A percentile compares a stretch with the other conserved stretches of the same genome.
Evolutionary conservation across 2,113 vertebrate species (phyloP).

Genomic region (Diadophis punctatus): DNA sequence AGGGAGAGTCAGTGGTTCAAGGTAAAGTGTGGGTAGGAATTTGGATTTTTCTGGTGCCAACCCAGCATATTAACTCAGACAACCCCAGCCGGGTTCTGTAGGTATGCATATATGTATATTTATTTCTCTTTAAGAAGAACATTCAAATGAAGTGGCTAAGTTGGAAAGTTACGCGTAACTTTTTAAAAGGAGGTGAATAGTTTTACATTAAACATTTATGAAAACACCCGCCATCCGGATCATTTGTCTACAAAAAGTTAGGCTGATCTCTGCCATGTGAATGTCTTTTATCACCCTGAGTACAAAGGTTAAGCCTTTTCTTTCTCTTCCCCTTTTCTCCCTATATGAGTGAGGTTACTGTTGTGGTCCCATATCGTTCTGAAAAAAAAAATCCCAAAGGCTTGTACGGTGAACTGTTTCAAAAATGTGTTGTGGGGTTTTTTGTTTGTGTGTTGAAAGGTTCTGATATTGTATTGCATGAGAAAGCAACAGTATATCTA

Average conservation of each 20-base stretch:
- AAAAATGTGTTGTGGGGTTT: constrained; percentile 40
- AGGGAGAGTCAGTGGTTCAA: not conserved
- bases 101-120: not conserved
- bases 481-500: constrained; percentile 54
- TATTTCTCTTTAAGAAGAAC: constrained; percentile 3
- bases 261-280: constrained; percentile 67
- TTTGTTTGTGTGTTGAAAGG: constrained; percentile 40
- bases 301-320: constrained; percentile 71
- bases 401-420: constrained; percentile 49
- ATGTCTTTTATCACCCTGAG: constrained; percentile 65
- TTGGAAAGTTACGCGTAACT: constrained; percentile 39
- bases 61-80: not conserved
- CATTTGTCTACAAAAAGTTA: constrained; percentile 55
- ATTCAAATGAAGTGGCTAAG: constrained; percentile 34
- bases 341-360: constrained; percentile 51
- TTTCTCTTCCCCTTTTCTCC: constrained; percentile 59
- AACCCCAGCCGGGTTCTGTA: not conserved
- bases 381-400: constrained; percentile 55
- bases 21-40: not conserved
- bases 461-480: constrained; percentile 37
- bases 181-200: constrained; percentile 38
- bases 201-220: constrained; percentile 41
- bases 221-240: constrained; percentile 54
- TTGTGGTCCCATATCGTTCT: constrained; percentile 47
- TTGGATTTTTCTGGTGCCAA: not conserved